Base-by-base conservation (phyloP, 2,888 invertebrate genomes). In the Andrena dorsata region DNA sequence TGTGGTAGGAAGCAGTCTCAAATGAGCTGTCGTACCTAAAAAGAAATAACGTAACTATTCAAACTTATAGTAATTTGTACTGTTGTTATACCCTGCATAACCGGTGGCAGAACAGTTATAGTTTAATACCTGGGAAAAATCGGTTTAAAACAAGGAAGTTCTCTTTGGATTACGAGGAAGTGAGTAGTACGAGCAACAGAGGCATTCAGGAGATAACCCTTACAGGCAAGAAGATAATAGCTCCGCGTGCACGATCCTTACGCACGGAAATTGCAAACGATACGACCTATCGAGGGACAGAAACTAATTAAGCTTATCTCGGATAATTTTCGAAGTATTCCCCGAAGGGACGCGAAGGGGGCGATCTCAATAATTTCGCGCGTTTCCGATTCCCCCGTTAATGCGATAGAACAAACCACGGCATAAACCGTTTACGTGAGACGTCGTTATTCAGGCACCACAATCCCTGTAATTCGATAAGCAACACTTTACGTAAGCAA, bases 401-500 rank as follows among this genome's bases (percentile, higher is more conserved):
- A 47, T 51, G 53, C 26, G 49, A 68, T 66, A 41, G 23, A 41
- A 20, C 51, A 35, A 70, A n/a, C 28, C 32, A 16, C 23, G 26
- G 30, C 8, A 60, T 64, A 65, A 77, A 77, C 41, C 35, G 32
- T 64, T 35, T 69, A 51, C 78, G 64, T 2, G 70, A 26, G 65
- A 65, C 76, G 13, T 16, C 56, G 64, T 49, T 58, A 47, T 77
- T 56, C 10, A 23, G 20, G 16, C 10, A 32, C 60, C 72, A 56
- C 26, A 56, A 69, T 70, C 35, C 30, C 26, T n/a, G 70, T 71
- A 71, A 78, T 60, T 70, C 78, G 78, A 71, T 71, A 65, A 65
- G 16, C 64, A 30, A 41, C 70, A 30, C 16, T 70, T 70, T 78
- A 78, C 30, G 47, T 58, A 60, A 78, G 41, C 58, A 10, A 35